Percentiles rank a stretch among this genome's conserved stretches.
phyloP scores from a whole-genome alignment of 2,888 invertebrate species.

The Coleophora deauratella region DNA sequence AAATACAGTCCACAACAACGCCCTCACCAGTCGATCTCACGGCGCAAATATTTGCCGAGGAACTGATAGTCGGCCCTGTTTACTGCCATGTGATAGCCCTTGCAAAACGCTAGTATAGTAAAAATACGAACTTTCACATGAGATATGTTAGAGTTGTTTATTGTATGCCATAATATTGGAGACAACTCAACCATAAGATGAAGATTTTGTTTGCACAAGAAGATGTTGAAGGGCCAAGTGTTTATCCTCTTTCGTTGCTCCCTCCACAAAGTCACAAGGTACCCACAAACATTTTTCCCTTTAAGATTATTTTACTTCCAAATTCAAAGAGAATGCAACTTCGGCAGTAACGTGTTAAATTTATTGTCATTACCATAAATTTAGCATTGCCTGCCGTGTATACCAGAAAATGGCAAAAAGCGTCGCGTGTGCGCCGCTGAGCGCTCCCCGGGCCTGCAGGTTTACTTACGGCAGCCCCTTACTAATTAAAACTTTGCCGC shows the following conservation, averaged over 20 bases:
- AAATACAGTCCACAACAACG: constrained; percentile 29
- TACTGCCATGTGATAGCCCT: constrained; percentile 48
- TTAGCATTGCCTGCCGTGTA: background rate
- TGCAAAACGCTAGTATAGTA: constrained; percentile 44
- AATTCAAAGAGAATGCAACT: background rate
- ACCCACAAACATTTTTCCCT: no score
- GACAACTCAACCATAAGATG: background rate
- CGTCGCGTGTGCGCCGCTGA: constrained; percentile 24
- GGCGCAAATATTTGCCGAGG: constrained; percentile 55
- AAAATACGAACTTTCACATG: constrained; percentile 24
- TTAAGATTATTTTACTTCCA: no score
- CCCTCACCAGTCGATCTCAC: constrained; percentile 36
- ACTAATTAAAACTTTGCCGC: constrained; percentile 55
- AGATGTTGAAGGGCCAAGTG: no score
- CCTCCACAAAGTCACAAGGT: no score
- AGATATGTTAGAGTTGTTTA: constrained; percentile 1
- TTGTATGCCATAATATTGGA: background rate
- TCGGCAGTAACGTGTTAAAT: background rate
- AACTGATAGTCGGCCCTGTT: constrained; percentile 51
- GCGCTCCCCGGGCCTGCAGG: constrained; percentile 15
- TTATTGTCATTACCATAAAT: no score
- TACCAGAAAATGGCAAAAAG: constrained; percentile 29
- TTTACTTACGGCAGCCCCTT: constrained; percentile 16
- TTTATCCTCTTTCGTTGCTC: no score
- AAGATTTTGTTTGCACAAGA: no score